Conservation (phyloP, 2,113 vertebrate species). For the Seriola quinqueradiata region DNA sequence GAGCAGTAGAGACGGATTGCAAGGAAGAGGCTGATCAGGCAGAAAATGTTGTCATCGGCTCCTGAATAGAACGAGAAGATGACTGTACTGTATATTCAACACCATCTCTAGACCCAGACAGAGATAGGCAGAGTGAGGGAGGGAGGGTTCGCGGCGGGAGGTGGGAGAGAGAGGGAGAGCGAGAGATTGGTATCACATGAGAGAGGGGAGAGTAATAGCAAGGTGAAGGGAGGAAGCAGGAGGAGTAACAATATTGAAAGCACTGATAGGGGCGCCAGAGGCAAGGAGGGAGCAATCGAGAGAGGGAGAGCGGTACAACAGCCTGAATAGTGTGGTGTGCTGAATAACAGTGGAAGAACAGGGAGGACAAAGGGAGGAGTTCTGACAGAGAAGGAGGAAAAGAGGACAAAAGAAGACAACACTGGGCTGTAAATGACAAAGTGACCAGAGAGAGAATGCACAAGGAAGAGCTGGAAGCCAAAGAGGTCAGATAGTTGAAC, state of each 20-base stretch:
- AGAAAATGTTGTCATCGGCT: constrained; percentile 59
- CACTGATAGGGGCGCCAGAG: constrained; percentile 72
- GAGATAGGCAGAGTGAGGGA: constrained; percentile 35
- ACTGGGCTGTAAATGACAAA: constrained; percentile 27
- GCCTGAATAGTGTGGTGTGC: constrained; percentile 47
- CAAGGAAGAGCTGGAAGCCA: neutral
- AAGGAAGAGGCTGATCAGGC: constrained; percentile 54
- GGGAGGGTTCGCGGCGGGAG: constrained; percentile 13
- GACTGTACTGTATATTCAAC: constrained; percentile 52
- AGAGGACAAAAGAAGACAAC: constrained; percentile 25
- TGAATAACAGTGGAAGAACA: constrained; percentile 48
- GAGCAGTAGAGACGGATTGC: constrained; percentile 1
- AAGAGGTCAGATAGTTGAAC: constrained; percentile 24
- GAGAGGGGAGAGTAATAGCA: constrained; percentile 73
- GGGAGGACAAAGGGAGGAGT: constrained; percentile 52
- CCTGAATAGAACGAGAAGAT: constrained; percentile 24
- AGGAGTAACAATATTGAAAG: constrained; percentile 64
- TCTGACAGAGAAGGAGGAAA: constrained; percentile 28
- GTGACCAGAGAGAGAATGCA: neutral
- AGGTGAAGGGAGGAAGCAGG: constrained; percentile 76
- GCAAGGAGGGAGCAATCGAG: constrained; percentile 55
- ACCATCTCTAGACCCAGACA: constrained; percentile 52
- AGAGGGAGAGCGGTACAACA: constrained; percentile 56
- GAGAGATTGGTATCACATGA: constrained; percentile 66
- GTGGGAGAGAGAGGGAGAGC: constrained; percentile 10